Evolutionary conservation across 2,797 vertebrate genomes (phyloP).

Genomic region (Peromyscus eremicus): DNA sequence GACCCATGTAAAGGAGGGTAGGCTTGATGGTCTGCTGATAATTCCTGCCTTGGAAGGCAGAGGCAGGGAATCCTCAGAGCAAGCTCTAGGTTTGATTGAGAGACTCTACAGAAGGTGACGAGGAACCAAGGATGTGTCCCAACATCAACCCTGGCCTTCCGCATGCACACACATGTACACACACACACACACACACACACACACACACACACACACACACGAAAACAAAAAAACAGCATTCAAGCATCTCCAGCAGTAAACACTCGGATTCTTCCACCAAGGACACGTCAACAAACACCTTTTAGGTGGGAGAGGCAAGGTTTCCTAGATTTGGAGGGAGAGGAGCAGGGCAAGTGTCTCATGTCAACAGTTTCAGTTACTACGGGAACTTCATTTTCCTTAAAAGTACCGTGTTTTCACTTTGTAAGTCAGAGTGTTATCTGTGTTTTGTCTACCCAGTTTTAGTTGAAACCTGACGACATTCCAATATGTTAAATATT

Average conservation of each 20-base stretch:
- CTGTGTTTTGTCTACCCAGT: background rate
- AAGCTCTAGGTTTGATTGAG: background rate
- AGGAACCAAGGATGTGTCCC: background rate
- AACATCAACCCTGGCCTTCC: background rate
- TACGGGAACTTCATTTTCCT: background rate
- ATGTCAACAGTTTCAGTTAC: background rate
- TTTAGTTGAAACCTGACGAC: background rate
- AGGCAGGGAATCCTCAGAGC: background rate
- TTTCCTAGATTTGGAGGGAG: too few relatives aligned
- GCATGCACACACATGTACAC: fast-evolving
- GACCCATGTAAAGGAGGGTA: too few relatives aligned
- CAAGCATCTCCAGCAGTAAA: fast-evolving
- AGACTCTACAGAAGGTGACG: background rate
- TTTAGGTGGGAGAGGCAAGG: background rate
- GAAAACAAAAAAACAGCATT: too few relatives aligned
- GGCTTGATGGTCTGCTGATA: too few relatives aligned
- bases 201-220: background rate
- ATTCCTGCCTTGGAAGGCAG: background rate
- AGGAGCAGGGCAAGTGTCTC: background rate
- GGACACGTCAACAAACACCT: fast-evolving
- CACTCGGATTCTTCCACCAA: too few relatives aligned
- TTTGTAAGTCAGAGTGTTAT: background rate
- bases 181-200: too few relatives aligned
- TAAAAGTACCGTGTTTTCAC: background rate
- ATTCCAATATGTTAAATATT: background rate